Base-by-base conservation (phyloP, 2,888 invertebrate species). In the Melieria omissa region DNA sequence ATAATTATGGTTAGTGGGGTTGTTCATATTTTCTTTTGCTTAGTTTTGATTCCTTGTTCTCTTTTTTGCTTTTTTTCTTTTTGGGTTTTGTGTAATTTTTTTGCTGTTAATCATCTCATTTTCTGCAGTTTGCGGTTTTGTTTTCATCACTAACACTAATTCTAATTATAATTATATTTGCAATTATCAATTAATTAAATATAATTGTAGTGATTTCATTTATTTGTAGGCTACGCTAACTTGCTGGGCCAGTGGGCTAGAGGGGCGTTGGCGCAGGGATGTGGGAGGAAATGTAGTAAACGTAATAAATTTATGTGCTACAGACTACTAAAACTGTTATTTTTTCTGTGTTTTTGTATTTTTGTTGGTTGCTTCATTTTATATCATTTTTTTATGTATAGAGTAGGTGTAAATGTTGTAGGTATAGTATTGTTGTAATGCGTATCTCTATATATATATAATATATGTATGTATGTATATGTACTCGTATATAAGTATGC, bases 281-380 rank as follows among this genome's bases (percentile, higher is more conserved):
- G 29, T 29, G 29, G 29, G 29, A 29, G 29, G 29, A 29, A 29
- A 29, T 29, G 29, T 29, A 29, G 16, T 14, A 42, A 58, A 42
- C 10, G 9, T 42, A 58, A 57, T 57, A 16, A 6, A 14, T 41
- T 5, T 41, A 57, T 57, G 10, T 14, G 5, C 6, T 42, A 4
- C 42, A 58, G 16, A 16, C 60, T 49, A 16, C 47, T 44, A 61
- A 52, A 61, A n/a, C 45, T 49, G 10, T 42, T 49, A 9, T 61
- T 61, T 61, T 45, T 12, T 3, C 16, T 57, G 54, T 64, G 12
- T n/a, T 63, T 14, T 8, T 14, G n/a, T 0, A 10, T 5, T 29
- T 63, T 63, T 63, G 65, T 60, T 70, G 58, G 10, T 60, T 44
- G 5, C 29, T 70, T 54, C 60, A 41, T 65, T 52, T 60, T 41